phyloP scores from a whole-genome alignment of 64 coral and sea anemone genomes.

The Pachyseris speciosa region DNA sequence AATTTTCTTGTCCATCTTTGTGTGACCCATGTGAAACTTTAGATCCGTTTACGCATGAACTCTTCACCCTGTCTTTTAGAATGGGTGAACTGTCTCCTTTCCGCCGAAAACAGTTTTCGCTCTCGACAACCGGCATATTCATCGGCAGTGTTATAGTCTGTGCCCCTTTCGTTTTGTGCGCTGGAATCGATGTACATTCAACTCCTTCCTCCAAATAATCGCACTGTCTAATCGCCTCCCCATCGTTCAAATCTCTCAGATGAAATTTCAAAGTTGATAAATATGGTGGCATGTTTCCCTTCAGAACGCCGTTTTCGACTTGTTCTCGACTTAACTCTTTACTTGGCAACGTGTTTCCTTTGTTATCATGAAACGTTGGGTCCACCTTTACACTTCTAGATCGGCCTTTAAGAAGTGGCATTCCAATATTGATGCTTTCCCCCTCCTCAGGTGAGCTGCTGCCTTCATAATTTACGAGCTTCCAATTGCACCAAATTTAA shows the following conservation, averaged over 20 bases:
- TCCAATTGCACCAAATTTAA: conserved; percentile 44
- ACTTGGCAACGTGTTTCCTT: background rate
- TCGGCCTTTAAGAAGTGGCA: conserved; percentile 32
- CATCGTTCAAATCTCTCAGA: conserved; percentile 3
- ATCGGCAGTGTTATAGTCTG: conserved; percentile 59
- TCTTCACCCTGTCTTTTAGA: background rate
- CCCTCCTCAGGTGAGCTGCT: background rate
- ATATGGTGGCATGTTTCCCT: conserved; percentile 25
- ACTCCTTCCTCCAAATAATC: conserved; percentile 40
- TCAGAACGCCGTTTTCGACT: background rate
- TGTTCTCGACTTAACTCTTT: background rate
- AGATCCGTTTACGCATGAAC: background rate
- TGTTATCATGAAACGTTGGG: background rate
- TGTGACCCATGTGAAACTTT: conserved; percentile 23
- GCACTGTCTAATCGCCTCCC: background rate
- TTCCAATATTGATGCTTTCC: background rate
- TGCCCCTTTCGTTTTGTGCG: conserved; percentile 29
- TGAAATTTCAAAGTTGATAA: conserved; percentile 58
- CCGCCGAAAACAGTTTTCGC: conserved; percentile 19
- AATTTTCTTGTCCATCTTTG: background rate
- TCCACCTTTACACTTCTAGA: conserved; percentile 12
- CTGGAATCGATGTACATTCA: conserved; percentile 51
- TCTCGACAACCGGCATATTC: conserved; percentile 57
- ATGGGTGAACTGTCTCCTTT: conserved; percentile 31
- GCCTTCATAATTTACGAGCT: conserved; percentile 16